These are phyloP conservation scores for Microcebus murinus DNA, from an alignment of 2,113 vertebrate species.

Conservation along the genomic window DNA sequence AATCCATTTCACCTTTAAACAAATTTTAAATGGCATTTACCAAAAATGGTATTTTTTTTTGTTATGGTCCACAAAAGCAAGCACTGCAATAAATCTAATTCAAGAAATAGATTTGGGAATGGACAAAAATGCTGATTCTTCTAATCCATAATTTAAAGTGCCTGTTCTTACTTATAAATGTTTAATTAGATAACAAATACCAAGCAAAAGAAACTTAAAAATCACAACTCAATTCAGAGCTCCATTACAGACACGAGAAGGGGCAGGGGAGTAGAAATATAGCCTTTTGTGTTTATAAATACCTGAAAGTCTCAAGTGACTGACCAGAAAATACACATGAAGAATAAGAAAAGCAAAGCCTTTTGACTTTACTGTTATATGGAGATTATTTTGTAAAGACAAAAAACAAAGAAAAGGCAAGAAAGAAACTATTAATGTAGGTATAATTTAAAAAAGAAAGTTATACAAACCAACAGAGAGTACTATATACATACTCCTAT, in stretches of 20 bases:
- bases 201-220: constrained; percentile 79
- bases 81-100: background rate
- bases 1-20: constrained; percentile 47
- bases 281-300: constrained; percentile 78
- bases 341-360: constrained; percentile 76
- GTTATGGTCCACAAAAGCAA: constrained; percentile 11
- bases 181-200: constrained; percentile 81
- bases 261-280: constrained; percentile 47
- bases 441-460: constrained; percentile 74
- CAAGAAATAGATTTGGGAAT: background rate
- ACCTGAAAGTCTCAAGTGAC: constrained; percentile 74
- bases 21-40: constrained; percentile 18
- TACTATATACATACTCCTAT: constrained; percentile 63
- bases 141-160: constrained; percentile 18
- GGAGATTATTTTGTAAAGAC: constrained; percentile 75
- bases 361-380: constrained; percentile 66
- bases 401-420: constrained; percentile 65
- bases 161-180: constrained; percentile 29
- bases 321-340: constrained; percentile 78
- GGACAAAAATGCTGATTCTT: constrained; percentile 65
- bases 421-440: constrained; percentile 56
- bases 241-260: constrained; percentile 43
- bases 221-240: constrained; percentile 65
- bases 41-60: background rate
- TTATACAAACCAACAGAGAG: constrained; percentile 74